A percentile compares a stretch with the other conserved stretches of the same genome.
Conservation (phyloP, 2,113 vertebrate genomes). For the Rhizomys pruinosus region DNA sequence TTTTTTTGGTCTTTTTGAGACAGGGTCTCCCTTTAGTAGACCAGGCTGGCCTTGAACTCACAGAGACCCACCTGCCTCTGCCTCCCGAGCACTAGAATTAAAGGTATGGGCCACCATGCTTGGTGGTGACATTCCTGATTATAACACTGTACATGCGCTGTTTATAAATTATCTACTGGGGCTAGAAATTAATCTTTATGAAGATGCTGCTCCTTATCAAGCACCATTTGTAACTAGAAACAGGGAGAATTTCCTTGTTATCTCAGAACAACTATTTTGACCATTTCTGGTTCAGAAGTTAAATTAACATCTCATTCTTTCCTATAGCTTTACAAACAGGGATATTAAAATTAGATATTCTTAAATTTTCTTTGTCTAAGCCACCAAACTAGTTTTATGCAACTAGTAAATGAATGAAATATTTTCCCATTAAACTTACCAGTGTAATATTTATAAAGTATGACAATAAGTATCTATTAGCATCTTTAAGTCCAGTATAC, state of each 20-base stretch:
- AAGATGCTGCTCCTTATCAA: constrained; percentile 49
- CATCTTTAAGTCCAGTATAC: neutral
- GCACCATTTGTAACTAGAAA: constrained; percentile 47
- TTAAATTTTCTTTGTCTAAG: neutral
- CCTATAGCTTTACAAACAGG: constrained; percentile 16
- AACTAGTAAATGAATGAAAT: too few relatives aligned
- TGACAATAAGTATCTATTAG: neutral
- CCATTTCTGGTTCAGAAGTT: constrained; percentile 26
- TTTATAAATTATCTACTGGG: constrained; percentile 34
- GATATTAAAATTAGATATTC: constrained; percentile 34
- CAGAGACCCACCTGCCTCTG: too few relatives aligned
- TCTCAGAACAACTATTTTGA: constrained; percentile 39
- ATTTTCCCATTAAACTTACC: neutral
- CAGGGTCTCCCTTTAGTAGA: too few relatives aligned
- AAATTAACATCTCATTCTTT: constrained; percentile 12
- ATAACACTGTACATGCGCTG: constrained; percentile 1
- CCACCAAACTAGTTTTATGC: constrained; percentile 38
- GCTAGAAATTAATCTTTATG: constrained; percentile 25
- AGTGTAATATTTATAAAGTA: too few relatives aligned
- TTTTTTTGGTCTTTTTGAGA: too few relatives aligned
- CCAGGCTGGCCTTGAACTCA: too few relatives aligned
- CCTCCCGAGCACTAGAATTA: too few relatives aligned
- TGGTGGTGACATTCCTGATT: constrained; percentile 23
- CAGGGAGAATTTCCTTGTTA: constrained; percentile 21
- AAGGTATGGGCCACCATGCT: too few relatives aligned